Evolutionary conservation across 2,113 vertebrate genomes (phyloP), one percentile per base, ranked within the genome.

Genomic region (Pachypanchax playfairii): DNA sequence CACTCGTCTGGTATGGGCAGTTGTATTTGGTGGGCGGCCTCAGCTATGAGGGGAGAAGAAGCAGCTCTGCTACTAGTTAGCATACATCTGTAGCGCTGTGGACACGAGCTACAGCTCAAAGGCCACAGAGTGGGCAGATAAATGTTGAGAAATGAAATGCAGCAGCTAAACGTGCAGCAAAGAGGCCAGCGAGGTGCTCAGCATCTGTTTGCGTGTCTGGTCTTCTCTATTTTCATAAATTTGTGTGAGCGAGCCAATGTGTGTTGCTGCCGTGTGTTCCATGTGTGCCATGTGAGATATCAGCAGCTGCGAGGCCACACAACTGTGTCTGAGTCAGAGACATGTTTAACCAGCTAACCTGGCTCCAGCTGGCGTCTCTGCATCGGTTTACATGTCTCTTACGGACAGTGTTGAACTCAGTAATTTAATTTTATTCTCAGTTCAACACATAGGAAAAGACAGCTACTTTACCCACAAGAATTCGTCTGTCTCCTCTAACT

Each of bases 1-100:
- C 80, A 89, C 78, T 86, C 70, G 76, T 89, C 87, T 90, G 90
- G 88, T 87, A 88, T 88, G 85, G 86, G 46, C 70, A 56, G 51
- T 64, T 72, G 77, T 71, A 67, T 86, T 80, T 17, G 75, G 73
- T 73, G 75, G 86, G 70, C 78, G 72, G 80, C 84, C 56, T 68
- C 51, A 50, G 77, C 78, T 75, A 70, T 18, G 4, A 54, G 41
- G 26, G 39, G 51, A 22, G 63, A 31, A 63, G 60, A 54, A 60
- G 9, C 77, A 56, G 66, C 63, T 87, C 85, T 88, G 86, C 87
- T 85, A 72, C 79, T 77, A 83, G 80, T 90, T 89, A 89, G 75
- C 82, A 56, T 87, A 73, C 86, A 88, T 89, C 82, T 88, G 89
- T 53, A 70, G 64, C 54, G 66, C 57, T 3, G 61, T 54, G 74